Percentiles rank a stretch among this genome's conserved stretches.
Evolutionary conservation across 2,113 vertebrate genomes (phyloP).

Genomic region (Sigmodon hispidus): DNA sequence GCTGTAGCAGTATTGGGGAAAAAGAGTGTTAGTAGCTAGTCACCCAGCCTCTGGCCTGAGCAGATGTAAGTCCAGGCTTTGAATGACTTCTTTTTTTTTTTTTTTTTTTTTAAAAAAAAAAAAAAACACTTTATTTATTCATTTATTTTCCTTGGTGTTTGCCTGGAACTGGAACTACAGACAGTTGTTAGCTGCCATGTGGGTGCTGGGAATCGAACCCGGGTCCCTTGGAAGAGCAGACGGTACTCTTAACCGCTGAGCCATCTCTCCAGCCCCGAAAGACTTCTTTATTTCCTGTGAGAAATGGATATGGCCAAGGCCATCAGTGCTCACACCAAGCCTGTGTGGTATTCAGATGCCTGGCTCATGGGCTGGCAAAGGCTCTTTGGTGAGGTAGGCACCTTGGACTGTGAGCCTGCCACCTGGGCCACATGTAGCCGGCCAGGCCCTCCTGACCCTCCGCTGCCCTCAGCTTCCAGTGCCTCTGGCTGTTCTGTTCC

Average conservation of each 20-base stretch:
- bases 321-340: not conserved
- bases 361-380: not conserved
- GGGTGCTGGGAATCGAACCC: no score
- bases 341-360: no score
- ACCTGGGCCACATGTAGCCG: rapidly evolving
- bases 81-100: no score
- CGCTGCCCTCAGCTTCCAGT: conserved; percentile 90
- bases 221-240: no score
- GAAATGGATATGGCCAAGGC: not conserved
- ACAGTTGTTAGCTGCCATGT: no score
- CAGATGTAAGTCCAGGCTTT: not conserved
- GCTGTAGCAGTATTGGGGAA: not conserved
- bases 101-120: no score
- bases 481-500: conserved; percentile 90
- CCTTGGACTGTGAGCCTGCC: not conserved
- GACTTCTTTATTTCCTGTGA: not conserved
- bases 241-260: no score
- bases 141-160: no score
- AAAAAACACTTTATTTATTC: no score
- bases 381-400: not conserved
- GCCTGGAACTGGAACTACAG: no score
- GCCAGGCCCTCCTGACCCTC: conserved; percentile 30
- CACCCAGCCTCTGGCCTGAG: not conserved
- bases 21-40: not conserved
- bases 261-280: no score